Evolutionary conservation across 2,888 invertebrate species (phyloP).

Genomic region (Tortricodes alternella): DNA sequence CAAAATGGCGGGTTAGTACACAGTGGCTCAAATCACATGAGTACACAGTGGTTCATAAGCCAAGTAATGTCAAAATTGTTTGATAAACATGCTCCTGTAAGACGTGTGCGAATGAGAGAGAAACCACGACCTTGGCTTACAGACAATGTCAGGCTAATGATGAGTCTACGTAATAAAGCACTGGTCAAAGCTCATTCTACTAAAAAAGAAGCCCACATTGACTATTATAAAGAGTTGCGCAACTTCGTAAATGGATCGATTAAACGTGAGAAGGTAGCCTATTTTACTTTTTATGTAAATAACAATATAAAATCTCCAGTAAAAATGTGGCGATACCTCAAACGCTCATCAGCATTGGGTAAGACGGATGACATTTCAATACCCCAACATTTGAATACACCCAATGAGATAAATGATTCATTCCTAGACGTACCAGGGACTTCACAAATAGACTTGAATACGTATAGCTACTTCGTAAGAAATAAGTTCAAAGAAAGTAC

Average conservation of each 20-base stretch:
- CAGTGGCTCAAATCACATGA: too few relatives aligned
- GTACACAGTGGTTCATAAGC: too few relatives aligned
- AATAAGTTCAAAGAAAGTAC: not conserved
- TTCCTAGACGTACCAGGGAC: not conserved
- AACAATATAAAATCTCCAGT: not conserved
- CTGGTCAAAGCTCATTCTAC: not conserved
- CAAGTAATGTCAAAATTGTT: too few relatives aligned
- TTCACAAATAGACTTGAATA: not conserved
- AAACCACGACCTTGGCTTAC: conserved; percentile 5
- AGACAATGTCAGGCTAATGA: conserved; percentile 14
- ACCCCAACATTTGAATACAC: not conserved
- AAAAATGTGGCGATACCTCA: conserved; percentile 5
- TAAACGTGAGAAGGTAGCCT: not conserved
- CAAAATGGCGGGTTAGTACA: too few relatives aligned
- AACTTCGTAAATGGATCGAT: not conserved
- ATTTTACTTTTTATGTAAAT: conserved; percentile 9
- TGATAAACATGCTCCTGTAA: conserved; percentile 2
- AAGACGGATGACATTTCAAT: not conserved
- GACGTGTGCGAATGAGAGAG: too few relatives aligned
- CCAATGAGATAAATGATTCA: not conserved
- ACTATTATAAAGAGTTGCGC: conserved; percentile 3
- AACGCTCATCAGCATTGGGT: not conserved
- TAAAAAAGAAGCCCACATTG: not conserved
- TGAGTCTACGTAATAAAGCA: not conserved
- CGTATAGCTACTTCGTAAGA: not conserved